Conservation (phyloP, 2,797 vertebrate species). For the Pantherophis alleghaniensis region DNA sequence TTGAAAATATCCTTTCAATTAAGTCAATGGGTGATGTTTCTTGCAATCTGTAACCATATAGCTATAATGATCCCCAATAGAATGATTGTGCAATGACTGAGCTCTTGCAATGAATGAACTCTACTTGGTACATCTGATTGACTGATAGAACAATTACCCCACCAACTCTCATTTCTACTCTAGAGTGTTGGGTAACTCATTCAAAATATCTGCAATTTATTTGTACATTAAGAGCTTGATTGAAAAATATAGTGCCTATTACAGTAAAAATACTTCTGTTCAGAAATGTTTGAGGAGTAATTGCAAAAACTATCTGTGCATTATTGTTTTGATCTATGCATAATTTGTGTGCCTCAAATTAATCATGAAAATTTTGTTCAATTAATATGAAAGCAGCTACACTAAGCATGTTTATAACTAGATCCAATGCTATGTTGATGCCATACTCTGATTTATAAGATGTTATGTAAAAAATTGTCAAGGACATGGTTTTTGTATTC, state of each 20-base stretch:
- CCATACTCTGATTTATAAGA: neutral
- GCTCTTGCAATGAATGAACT: constrained; percentile 3
- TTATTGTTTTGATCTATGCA: neutral
- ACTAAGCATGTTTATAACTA: neutral
- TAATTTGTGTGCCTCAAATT: neutral
- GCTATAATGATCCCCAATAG: constrained; percentile 13
- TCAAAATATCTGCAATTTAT: neutral
- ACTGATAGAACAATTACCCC: neutral
- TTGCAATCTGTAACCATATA: constrained; percentile 1
- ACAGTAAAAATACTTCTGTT: neutral
- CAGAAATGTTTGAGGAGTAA: neutral
- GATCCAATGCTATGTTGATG: neutral
- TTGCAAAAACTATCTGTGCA: neutral
- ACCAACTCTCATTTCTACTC: neutral
- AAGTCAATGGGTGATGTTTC: neutral
- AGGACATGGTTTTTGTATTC: neutral
- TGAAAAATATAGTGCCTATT: neutral
- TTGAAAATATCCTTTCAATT: constrained; percentile 6
- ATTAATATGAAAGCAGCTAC: neutral
- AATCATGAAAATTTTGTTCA: neutral
- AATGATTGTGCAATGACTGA: neutral
- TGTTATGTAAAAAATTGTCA: neutral
- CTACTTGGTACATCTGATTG: neutral
- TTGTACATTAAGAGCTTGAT: neutral
- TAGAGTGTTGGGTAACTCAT: neutral